Conservation (phyloP, 2,888 invertebrate genomes). For the Drosophila koepferae region DNA sequence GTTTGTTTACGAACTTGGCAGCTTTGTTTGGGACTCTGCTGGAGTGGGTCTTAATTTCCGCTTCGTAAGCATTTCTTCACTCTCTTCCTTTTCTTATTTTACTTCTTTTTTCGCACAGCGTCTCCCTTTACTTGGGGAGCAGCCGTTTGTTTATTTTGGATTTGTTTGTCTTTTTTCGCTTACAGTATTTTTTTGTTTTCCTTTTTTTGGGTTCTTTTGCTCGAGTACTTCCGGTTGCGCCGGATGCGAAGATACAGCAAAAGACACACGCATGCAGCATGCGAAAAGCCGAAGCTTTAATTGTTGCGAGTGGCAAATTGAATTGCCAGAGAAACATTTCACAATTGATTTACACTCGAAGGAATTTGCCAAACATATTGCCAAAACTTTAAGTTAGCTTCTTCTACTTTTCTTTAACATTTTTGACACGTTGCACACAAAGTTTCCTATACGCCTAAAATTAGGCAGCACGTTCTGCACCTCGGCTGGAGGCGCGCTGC, state of each 20-base stretch:
- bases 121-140: slow-evolving; percentile 23
- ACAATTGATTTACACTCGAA: slow-evolving; percentile 54
- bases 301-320: slow-evolving; percentile 73
- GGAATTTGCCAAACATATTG: slow-evolving; percentile 52
- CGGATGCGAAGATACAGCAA: slow-evolving; percentile 63
- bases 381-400: slow-evolving; percentile 43
- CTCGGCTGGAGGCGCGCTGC: slow-evolving; percentile 35
- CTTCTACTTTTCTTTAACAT: slow-evolving; percentile 22
- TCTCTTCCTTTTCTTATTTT: slow-evolving; percentile 8
- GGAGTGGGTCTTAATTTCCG: slow-evolving; percentile 81
- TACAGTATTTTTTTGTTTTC: slow-evolving; percentile 41
- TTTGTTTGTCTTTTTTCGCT: slow-evolving; percentile 74
- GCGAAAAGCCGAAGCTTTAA: slow-evolving; percentile 57
- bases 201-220: slow-evolving; percentile 48
- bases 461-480: slow-evolving; percentile 68
- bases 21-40: slow-evolving; percentile 66
- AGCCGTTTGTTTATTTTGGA: slow-evolving; percentile 78
- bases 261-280: slow-evolving; percentile 46
- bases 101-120: slow-evolving; percentile 26
- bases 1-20: slow-evolving; percentile 79
- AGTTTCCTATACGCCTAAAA: slow-evolving; percentile 49
- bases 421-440: slow-evolving; percentile 48
- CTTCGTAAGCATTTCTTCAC: slow-evolving; percentile 75
- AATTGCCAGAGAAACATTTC: slow-evolving; percentile 41
- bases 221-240: slow-evolving; percentile 75